Evolutionary conservation across 2,888 invertebrate species (phyloP).

Genomic region (Pristionchus japonicus): DNA sequence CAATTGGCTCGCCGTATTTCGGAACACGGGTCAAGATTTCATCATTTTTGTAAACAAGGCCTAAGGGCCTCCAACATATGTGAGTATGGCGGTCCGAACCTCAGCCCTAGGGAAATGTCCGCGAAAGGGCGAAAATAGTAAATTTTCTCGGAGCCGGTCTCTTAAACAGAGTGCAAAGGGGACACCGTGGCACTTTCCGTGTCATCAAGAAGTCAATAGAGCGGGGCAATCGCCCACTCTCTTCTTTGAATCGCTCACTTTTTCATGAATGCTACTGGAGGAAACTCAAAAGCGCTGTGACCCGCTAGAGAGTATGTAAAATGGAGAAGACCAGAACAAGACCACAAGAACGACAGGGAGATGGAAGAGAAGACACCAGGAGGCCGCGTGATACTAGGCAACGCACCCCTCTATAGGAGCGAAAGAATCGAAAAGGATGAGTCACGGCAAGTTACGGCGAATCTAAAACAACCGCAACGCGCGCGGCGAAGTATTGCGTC

Average conservation of each 20-base stretch:
- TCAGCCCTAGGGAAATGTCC: too few relatives aligned
- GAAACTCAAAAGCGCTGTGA: background rate
- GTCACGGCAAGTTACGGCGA: too few relatives aligned
- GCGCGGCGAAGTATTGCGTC: too few relatives aligned
- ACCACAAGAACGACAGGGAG: background rate
- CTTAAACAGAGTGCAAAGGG: background rate
- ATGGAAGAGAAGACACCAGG: background rate
- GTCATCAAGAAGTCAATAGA: slow-evolving; percentile 22
- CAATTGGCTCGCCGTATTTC: too few relatives aligned
- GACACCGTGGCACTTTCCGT: background rate
- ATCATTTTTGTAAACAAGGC: too few relatives aligned
- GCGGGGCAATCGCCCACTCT: background rate
- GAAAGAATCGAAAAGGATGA: background rate
- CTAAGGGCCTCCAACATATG: too few relatives aligned
- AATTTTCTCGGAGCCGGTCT: too few relatives aligned
- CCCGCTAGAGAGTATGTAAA: background rate
- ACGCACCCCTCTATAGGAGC: background rate
- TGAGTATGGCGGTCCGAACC: too few relatives aligned
- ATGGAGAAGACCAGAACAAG: background rate
- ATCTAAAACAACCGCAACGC: too few relatives aligned
- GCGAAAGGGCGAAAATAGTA: too few relatives aligned
- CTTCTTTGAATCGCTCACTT: background rate
- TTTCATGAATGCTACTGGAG: background rate
- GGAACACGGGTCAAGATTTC: too few relatives aligned
- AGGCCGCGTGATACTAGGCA: background rate